Conservation (phyloP, 2,113 vertebrate genomes). For the Panthera leo region DNA sequence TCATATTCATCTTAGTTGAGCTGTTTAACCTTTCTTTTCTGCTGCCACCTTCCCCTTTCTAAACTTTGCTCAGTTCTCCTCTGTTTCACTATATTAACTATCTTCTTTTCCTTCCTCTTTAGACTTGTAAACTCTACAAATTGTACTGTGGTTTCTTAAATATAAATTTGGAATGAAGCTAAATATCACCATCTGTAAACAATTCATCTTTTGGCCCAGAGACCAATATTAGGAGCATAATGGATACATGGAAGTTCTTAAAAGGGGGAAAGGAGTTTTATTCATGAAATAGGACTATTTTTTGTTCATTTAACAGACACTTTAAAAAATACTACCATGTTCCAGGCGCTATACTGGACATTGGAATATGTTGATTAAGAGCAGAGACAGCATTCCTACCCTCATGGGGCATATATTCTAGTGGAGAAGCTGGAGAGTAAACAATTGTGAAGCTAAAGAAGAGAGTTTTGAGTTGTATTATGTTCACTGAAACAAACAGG, state of each 20-base stretch:
- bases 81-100: background rate
- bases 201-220: background rate
- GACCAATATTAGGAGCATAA: background rate
- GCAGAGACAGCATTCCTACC: background rate
- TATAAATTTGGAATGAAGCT: conserved; percentile 5
- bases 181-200: background rate
- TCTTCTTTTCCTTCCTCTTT: background rate
- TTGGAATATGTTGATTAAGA: background rate
- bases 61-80: background rate
- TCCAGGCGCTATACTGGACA: background rate
- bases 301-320: background rate
- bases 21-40: background rate
- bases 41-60: background rate
- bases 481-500: background rate
- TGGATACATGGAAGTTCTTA: background rate
- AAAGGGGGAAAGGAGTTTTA: background rate
- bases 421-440: background rate
- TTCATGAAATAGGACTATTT: background rate
- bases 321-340: background rate
- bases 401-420: background rate
- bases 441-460: background rate
- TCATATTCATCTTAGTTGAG: background rate
- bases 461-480: background rate
- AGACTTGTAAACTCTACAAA: background rate
- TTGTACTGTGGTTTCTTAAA: background rate